Base-by-base conservation (phyloP, 2,888 invertebrate species). In the Rhaphigaster nebulosa region DNA sequence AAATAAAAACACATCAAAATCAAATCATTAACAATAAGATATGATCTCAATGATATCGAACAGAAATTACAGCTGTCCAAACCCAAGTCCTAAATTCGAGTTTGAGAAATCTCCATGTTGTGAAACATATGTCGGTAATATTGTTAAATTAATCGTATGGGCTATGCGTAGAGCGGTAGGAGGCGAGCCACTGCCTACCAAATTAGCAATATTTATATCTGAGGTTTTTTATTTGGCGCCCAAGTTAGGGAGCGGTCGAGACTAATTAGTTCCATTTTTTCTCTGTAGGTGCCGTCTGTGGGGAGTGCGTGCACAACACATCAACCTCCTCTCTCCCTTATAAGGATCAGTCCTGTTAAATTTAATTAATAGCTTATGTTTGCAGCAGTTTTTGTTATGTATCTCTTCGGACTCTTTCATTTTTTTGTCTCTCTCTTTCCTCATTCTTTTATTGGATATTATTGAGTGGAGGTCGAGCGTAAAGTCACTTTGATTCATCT, bases 341-440 rank as follows among this genome's bases (percentile, higher is more conserved):
- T 84, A 84, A 84, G 84, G 84, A 45, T 6, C 12, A 2, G 45
- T 18, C 84, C 84, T 45, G 84, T 84, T 84, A 84, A 84, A 84
- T 84, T 84, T 84, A 84, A 84, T 84, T 84, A 84, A 84, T 84
- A 84, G 84, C 84, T 84, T 84, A 84, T 84, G 84, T 84, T 84
- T 84, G 26, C 84, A 45, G 45, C 84, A n/a, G 45, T 84, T 84
- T 80, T 84, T 84, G 84, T 84, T 84, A 50, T 84, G 45, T 84
- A 50, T 84, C 84, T 84, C 84, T 84, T 45, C 45, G 41, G 84
- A 5, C n/a, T 26, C 45, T n/a, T 45, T 84, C 84, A 84, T 45
- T 50, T 41, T 84, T 84, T 45, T 84, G 2, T 65, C 18, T 65
- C 29, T 45, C n/a, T 84, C 45, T 45, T 50, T 84, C n/a, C 34